phyloP scores from a whole-genome alignment of 1,140 invertebrate species.

The Sesamia nonagrioides region DNA sequence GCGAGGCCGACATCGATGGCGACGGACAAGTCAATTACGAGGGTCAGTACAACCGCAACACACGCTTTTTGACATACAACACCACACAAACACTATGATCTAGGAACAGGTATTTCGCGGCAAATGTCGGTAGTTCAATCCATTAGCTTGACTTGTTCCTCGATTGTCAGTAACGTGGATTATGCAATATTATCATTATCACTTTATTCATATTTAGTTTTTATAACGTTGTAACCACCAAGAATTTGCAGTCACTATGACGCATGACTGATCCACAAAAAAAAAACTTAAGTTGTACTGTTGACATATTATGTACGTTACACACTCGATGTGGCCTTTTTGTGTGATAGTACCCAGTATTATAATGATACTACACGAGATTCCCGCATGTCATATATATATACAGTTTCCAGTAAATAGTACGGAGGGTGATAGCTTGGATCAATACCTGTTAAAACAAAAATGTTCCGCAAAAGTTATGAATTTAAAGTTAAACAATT shows the following conservation, averaged over 20 bases:
- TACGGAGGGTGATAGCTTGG: too few species aligned
- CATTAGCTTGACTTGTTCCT: conserved; percentile 14
- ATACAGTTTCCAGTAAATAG: too few species aligned
- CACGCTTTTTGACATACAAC: background rate
- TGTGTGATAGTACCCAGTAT: conserved; percentile 24
- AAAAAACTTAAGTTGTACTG: conserved; percentile 4
- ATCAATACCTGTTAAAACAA: too few species aligned
- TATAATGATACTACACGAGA: conserved; percentile 36
- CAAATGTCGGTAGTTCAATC: background rate
- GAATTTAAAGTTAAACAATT: too few species aligned
- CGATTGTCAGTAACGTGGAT: background rate
- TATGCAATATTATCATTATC: conserved; percentile 21
- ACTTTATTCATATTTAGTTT: conserved; percentile 16
- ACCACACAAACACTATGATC: background rate
- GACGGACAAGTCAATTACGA: conserved; percentile 99
- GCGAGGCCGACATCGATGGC: conserved; percentile 99
- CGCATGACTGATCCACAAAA: conserved; percentile 20
- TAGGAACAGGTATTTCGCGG: background rate
- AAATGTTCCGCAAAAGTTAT: too few species aligned
- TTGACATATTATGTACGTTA: background rate
- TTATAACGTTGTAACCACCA: conserved; percentile 18
- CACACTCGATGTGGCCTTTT: conserved; percentile 46
- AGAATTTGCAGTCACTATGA: conserved; percentile 23
- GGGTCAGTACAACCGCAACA: conserved; percentile 89
- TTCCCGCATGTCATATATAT: conserved; percentile 46